These are phyloP conservation scores for Petrophora chlorosata DNA, from an alignment of 2,888 invertebrate species.

Conservation along the genomic window DNA sequence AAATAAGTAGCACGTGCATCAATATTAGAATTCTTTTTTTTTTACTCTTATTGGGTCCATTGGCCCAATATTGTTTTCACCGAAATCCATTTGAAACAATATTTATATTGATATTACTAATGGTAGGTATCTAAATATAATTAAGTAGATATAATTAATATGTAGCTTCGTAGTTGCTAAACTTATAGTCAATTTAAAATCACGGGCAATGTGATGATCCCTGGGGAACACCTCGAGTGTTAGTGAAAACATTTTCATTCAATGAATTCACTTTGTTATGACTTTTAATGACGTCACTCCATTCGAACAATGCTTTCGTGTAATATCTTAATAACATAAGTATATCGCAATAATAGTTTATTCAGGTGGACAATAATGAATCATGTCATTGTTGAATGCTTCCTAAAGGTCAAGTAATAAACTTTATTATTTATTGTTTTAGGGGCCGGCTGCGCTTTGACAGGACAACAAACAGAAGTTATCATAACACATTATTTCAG, in stretches of 20 bases:
- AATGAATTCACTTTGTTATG: slow-evolving; percentile 10
- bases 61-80: no score
- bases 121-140: no score
- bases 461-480: slow-evolving; percentile 83
- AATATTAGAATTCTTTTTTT: no score
- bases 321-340: slow-evolving; percentile 18
- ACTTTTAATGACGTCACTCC: slow-evolving; percentile 16
- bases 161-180: no score
- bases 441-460: slow-evolving; percentile 84
- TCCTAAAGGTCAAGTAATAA: slow-evolving; percentile 4
- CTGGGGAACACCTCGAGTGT: background rate
- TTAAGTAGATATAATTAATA: no score
- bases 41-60: no score
- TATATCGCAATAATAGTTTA: slow-evolving; percentile 27
- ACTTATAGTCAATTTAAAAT: no score
- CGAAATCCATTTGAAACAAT: no score
- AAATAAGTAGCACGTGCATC: no score
- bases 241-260: background rate
- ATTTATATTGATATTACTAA: no score
- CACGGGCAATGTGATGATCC: no score
- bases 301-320: slow-evolving; percentile 31
- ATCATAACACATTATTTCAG: slow-evolving; percentile 84
- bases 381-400: slow-evolving; percentile 16
- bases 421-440: slow-evolving; percentile 41
- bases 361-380: slow-evolving; percentile 29